A percentile compares a stretch with the other conserved stretches of the same genome.
These are phyloP conservation scores for Neodiprion fabricii DNA, from an alignment of 1,140 invertebrate species.

Conservation along the genomic window DNA sequence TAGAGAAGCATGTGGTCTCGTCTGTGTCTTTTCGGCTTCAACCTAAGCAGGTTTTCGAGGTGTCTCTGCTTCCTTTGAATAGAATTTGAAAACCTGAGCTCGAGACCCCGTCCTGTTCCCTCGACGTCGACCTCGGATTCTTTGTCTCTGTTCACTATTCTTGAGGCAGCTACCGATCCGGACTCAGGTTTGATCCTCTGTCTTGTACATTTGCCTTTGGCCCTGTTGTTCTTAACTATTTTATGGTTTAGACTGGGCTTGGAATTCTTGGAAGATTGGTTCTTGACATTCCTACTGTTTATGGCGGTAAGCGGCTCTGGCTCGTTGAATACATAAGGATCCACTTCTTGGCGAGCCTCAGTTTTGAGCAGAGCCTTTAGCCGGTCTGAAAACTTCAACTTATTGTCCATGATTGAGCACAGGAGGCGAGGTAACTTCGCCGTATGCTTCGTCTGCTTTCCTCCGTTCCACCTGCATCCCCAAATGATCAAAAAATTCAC, in stretches of 20 bases:
- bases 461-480: slow-evolving; percentile 49
- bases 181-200: slow-evolving; percentile 42
- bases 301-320: slow-evolving; percentile 51
- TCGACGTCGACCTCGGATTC: slow-evolving; percentile 11
- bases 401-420: slow-evolving; percentile 59
- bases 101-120: slow-evolving; percentile 26
- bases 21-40: slow-evolving; percentile 41
- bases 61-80: slow-evolving; percentile 37
- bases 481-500: slow-evolving; percentile 37
- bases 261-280: slow-evolving; percentile 41
- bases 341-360: slow-evolving; percentile 54
- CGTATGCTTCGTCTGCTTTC: slow-evolving; percentile 36
- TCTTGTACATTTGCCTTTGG: slow-evolving; percentile 52
- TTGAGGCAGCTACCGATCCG: background rate
- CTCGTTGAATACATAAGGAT: slow-evolving; percentile 69
- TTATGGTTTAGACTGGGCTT: slow-evolving; percentile 37
- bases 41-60: slow-evolving; percentile 35
- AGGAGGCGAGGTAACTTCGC: slow-evolving; percentile 49
- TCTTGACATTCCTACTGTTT: slow-evolving; percentile 43
- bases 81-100: slow-evolving; percentile 35
- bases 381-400: slow-evolving; percentile 62
- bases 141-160: background rate
- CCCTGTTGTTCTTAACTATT: slow-evolving; percentile 43
- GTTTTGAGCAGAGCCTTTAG: slow-evolving; percentile 61
- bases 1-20: slow-evolving; percentile 57